Evolutionary conservation across 2,797 vertebrate genomes (phyloP).

Genomic region (Lateolabrax maculatus): DNA sequence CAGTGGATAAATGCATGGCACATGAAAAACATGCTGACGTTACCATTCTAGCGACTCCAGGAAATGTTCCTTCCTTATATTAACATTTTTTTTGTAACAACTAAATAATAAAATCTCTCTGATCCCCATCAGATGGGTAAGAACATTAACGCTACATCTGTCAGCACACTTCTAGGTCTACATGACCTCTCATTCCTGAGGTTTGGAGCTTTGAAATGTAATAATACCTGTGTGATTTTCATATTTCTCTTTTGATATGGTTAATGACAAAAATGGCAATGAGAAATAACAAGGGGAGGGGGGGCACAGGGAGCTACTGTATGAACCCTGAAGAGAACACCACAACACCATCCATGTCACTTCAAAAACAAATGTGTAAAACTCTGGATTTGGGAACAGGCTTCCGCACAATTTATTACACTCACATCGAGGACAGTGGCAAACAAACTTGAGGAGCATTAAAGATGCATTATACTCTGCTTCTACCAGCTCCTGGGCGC

Average conservation of each 20-base stretch:
- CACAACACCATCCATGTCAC: conserved; percentile 45
- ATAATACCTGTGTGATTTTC: conserved; percentile 38
- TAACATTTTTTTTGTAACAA: conserved; percentile 18
- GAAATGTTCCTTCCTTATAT: conserved; percentile 1
- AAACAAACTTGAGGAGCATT: conserved; percentile 63
- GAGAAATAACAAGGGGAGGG: conserved; percentile 36
- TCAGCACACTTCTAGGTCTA: conserved; percentile 48
- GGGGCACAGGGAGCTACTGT: conserved; percentile 38
- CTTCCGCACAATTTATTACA: conserved; percentile 61
- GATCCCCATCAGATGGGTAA: conserved; percentile 39
- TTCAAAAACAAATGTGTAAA: conserved; percentile 58
- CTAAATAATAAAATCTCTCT: conserved; percentile 18
- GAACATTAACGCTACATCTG: conserved; percentile 73
- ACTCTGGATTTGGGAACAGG: conserved; percentile 53
- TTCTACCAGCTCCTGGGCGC: conserved; percentile 68
- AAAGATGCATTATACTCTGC: conserved; percentile 65
- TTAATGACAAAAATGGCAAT: conserved; percentile 47
- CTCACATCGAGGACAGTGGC: conserved; percentile 64
- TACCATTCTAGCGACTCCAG: conserved; percentile 13
- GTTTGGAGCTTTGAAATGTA: conserved; percentile 61
- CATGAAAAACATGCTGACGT: conserved; percentile 46
- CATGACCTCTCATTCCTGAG: conserved; percentile 71
- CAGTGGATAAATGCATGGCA: conserved; percentile 37
- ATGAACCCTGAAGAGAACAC: conserved; percentile 49
- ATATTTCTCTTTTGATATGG: conserved; percentile 16